These are phyloP conservation scores for Helleia helle DNA, from an alignment of 2,888 invertebrate species.

Conservation along the genomic window DNA sequence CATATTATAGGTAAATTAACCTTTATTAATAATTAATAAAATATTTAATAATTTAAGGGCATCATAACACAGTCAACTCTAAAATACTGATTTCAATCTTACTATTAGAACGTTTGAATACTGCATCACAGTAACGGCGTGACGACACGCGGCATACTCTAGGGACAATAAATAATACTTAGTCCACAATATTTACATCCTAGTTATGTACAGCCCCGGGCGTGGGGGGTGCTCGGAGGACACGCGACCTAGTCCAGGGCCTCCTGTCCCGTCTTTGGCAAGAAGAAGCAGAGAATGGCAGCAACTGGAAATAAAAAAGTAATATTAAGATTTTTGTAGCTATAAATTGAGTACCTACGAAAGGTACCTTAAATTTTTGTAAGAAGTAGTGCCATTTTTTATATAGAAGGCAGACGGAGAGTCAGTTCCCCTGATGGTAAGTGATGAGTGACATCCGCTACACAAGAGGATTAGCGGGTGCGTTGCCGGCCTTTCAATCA, in stretches of 20 bases:
- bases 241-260: constrained; percentile 76
- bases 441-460: too few relatives aligned
- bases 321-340: constrained; percentile 9
- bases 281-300: constrained; percentile 81
- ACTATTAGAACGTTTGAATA: constrained; percentile 45
- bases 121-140: constrained; percentile 53
- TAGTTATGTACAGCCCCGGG: constrained; percentile 49
- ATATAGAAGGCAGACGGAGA: too few relatives aligned
- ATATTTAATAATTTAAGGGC: constrained; percentile 58
- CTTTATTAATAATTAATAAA: constrained; percentile 49
- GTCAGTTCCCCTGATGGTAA: too few relatives aligned
- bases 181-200: constrained; percentile 63
- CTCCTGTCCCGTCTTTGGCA: constrained; percentile 84
- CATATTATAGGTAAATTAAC: constrained; percentile 40
- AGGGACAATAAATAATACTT: constrained; percentile 49
- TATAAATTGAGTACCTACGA: too few relatives aligned
- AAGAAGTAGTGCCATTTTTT: too few relatives aligned
- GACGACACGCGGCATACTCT: constrained; percentile 25
- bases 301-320: constrained; percentile 73
- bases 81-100: constrained; percentile 67
- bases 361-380: too few relatives aligned
- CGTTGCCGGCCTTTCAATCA: too few relatives aligned
- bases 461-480: too few relatives aligned
- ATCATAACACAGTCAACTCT: constrained; percentile 68
- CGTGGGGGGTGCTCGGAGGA: constrained; percentile 25